These are phyloP conservation scores for Liparis tanakae DNA, from an alignment of 2,797 vertebrate species.

Conservation along the genomic window DNA sequence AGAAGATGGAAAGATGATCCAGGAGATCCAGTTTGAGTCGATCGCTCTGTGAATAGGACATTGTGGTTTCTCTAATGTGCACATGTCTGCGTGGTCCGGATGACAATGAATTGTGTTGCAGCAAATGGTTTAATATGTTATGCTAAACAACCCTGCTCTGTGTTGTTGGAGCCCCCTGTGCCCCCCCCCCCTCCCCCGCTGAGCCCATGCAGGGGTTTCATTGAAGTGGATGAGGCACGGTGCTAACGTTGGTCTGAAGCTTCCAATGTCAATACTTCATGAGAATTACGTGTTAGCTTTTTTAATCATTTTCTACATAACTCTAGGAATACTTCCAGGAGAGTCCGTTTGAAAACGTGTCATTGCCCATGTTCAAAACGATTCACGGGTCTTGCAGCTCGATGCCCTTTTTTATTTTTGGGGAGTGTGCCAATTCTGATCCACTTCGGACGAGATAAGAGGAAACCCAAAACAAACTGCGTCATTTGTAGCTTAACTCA, in stretches of 20 bases:
- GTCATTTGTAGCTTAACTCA: background rate
- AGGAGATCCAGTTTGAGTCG: background rate
- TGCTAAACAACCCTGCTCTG: background rate
- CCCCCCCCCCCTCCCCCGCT: background rate
- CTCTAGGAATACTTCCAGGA: background rate
- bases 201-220: constrained; percentile 1
- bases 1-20: constrained; percentile 2
- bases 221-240: constrained; percentile 14
- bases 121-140: background rate
- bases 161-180: background rate
- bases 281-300: background rate
- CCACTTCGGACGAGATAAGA: background rate
- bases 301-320: background rate
- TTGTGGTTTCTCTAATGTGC: background rate
- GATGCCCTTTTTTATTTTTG: background rate
- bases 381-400: too few relatives aligned
- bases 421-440: background rate
- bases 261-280: background rate
- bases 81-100: background rate
- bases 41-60: background rate
- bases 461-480: background rate
- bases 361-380: background rate
- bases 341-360: background rate
- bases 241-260: background rate
- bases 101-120: background rate